Evolutionary conservation across 2,113 vertebrate species (phyloP).

Genomic region (Oryzias celebensis): DNA sequence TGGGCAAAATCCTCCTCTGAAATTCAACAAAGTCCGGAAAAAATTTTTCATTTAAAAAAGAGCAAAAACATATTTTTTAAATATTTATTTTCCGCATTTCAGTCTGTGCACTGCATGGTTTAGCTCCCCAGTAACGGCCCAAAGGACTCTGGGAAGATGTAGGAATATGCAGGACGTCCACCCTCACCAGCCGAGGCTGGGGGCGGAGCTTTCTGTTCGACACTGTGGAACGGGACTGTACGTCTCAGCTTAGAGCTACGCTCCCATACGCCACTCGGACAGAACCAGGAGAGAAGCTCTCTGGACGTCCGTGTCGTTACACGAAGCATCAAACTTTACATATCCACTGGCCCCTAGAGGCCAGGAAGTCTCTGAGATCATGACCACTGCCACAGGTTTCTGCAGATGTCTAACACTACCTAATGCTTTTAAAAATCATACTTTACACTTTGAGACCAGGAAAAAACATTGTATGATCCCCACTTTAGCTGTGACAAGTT

Average conservation of each 20-base stretch:
- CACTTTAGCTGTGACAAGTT: no score
- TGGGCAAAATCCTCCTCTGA: slow-evolving; percentile 96
- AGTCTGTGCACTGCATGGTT: slow-evolving; percentile 70
- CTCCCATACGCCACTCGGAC: slow-evolving; percentile 73
- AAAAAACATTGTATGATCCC: no score
- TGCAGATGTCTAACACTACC: no score
- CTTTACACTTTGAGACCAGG: no score
- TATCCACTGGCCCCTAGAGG: no score
- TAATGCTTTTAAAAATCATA: no score
- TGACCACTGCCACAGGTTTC: no score
- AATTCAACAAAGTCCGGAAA: background rate
- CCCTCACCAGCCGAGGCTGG: slow-evolving; percentile 52
- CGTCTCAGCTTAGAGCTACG: slow-evolving; percentile 65
- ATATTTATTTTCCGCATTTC: no score
- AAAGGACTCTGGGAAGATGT: slow-evolving; percentile 60
- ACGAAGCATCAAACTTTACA: background rate
- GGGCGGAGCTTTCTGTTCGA: slow-evolving; percentile 69
- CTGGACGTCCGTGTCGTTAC: slow-evolving; percentile 64
- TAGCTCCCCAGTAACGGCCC: slow-evolving; percentile 58
- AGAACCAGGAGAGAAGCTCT: slow-evolving; percentile 65
- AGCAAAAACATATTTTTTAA: no score
- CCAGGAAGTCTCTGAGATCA: no score
- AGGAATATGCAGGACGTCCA: slow-evolving; percentile 72
- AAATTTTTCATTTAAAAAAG: background rate
- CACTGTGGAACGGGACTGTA: slow-evolving; percentile 69